These are phyloP conservation scores for Lithophane semibrunnea DNA, from an alignment of 2,888 invertebrate genomes.

Conservation along the genomic window DNA sequence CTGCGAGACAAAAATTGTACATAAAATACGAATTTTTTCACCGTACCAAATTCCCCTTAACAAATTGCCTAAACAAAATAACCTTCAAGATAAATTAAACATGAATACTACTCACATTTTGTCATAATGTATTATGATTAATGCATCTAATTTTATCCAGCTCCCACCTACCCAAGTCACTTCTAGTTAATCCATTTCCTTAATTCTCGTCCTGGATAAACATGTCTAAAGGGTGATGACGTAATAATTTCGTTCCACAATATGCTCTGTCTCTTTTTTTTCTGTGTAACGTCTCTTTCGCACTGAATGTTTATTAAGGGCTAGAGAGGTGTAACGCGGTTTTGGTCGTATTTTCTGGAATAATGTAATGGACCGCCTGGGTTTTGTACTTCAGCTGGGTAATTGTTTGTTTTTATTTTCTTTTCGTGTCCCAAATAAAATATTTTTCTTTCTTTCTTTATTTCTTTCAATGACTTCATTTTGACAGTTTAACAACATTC, in stretches of 20 bases:
- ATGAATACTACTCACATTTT: background rate
- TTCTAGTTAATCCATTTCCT: constrained; percentile 50
- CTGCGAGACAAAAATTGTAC: background rate
- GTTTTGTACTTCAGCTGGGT: background rate
- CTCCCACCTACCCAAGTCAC: constrained; percentile 16
- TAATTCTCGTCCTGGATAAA: constrained; percentile 59
- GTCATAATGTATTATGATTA: background rate
- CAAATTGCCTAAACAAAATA: background rate
- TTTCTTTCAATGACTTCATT: background rate
- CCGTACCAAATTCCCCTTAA: background rate
- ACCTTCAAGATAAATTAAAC: background rate
- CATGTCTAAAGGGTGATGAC: constrained; percentile 68
- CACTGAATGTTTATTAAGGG: constrained; percentile 30
- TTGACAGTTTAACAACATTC: background rate
- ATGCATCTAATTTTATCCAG: constrained; percentile 10
- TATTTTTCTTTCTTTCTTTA: too few relatives aligned
- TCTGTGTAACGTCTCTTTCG: constrained; percentile 32
- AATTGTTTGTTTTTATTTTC: background rate
- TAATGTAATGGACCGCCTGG: background rate
- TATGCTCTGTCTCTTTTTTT: constrained; percentile 54
- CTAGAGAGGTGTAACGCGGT: background rate
- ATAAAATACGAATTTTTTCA: background rate
- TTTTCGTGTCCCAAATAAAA: too few relatives aligned
- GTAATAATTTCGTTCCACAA: constrained; percentile 72
- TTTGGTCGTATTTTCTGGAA: constrained; percentile 5